phyloP scores from a whole-genome alignment of 1,140 invertebrate genomes.

The Drosophila lacertosa region DNA sequence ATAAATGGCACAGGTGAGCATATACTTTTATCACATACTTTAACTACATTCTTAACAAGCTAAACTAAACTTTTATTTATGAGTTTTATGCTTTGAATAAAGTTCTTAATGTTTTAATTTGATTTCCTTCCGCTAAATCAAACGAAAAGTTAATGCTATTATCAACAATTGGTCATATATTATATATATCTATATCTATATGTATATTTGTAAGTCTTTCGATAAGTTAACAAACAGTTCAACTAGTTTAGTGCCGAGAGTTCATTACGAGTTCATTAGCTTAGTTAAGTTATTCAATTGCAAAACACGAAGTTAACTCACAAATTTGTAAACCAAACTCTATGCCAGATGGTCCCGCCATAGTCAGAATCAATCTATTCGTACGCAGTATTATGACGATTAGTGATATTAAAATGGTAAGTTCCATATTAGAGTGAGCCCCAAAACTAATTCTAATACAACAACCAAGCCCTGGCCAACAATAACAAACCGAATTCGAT shows the following conservation, averaged over 20 bases:
- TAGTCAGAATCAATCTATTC: conserved; percentile 98
- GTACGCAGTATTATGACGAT: conserved; percentile 98
- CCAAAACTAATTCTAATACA: conserved; percentile 31
- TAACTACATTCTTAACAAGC: too few species aligned
- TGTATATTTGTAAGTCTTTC: conserved; percentile 35
- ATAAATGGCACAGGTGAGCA: conserved; percentile 95
- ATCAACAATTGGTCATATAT: conserved; percentile 43
- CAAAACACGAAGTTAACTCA: conserved; percentile 45
- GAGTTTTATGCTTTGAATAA: neutral
- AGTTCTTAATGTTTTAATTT: conserved; percentile 6
- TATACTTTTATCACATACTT: conserved; percentile 16
- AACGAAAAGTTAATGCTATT: conserved; percentile 16
- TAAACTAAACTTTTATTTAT: neutral
- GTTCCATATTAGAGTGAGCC: conserved; percentile 83
- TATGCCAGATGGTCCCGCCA: conserved; percentile 94
- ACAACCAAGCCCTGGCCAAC: conserved; percentile 32
- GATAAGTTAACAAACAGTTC: conserved; percentile 33
- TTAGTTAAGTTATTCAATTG: conserved; percentile 52
- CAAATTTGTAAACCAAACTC: conserved; percentile 68
- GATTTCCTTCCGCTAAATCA: conserved; percentile 19
- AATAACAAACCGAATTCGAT: conserved; percentile 27
- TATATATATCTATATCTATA: conserved; percentile 15
- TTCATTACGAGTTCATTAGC: conserved; percentile 34
- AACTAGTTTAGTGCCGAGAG: conserved; percentile 48
- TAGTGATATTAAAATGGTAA: conserved; percentile 99